Evolutionary conservation across 2,113 vertebrate species (phyloP).

Genomic region (Guaruba guarouba): DNA sequence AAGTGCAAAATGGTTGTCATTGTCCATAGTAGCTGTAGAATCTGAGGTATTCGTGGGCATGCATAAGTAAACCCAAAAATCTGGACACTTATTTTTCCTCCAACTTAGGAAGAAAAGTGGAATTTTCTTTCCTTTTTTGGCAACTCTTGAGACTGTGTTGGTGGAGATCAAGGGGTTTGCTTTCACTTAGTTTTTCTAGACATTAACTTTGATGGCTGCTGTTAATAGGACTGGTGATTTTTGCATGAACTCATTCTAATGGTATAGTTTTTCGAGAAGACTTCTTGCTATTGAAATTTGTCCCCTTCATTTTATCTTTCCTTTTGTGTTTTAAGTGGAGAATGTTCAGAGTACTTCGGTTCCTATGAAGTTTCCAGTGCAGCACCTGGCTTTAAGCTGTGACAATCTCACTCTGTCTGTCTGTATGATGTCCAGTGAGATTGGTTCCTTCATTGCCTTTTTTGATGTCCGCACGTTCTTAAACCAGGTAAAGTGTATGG

Average conservation of each 20-base stretch:
- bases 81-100: background rate
- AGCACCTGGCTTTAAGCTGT: conserved; percentile 90
- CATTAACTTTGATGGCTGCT: background rate
- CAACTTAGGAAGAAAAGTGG: background rate
- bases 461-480: conserved; percentile 90
- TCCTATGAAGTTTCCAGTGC: conserved; percentile 78
- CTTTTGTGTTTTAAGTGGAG: conserved; percentile 74
- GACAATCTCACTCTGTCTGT: conserved; percentile 91
- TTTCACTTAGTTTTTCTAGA: background rate
- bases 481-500: conserved; percentile 80
- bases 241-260: background rate
- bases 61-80: background rate
- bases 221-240: background rate
- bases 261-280: background rate
- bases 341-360: conserved; percentile 76
- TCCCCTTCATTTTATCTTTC: background rate
- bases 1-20: background rate
- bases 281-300: background rate
- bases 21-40: background rate
- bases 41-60: background rate
- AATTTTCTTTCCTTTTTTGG: background rate
- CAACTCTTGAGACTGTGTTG: background rate
- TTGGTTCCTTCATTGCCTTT: conserved; percentile 81
- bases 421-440: conserved; percentile 79
- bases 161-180: background rate